These are phyloP conservation scores for Rhopilema esculentum DNA, from an alignment of 30 jellyfish, hydroid and myxozoan species.

Conservation along the genomic window DNA sequence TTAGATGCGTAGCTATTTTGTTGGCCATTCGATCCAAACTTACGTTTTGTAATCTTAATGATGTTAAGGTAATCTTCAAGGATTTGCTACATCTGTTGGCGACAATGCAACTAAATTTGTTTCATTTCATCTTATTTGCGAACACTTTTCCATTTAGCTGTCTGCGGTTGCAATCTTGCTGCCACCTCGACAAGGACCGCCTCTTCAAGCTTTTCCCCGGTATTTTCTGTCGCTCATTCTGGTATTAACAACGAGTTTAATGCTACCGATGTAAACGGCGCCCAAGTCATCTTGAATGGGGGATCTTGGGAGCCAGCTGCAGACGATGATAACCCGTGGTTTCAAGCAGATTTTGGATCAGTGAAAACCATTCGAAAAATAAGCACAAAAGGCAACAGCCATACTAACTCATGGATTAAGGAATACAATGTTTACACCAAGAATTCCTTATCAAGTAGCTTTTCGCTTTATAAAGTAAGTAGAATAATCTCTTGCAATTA, in stretches of 20 bases:
- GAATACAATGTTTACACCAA: slow-evolving; percentile 28
- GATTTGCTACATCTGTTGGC: too few relatives aligned
- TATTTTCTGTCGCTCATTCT: slow-evolving; percentile 42
- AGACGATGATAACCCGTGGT: slow-evolving; percentile 27
- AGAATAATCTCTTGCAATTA: background rate
- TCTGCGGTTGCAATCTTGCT: slow-evolving; percentile 41
- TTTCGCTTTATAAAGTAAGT: background rate
- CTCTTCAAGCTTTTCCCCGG: slow-evolving; percentile 35
- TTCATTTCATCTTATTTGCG: background rate
- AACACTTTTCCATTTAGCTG: slow-evolving; percentile 2
- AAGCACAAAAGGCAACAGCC: slow-evolving; percentile 57
- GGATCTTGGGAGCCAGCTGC: slow-evolving; percentile 65
- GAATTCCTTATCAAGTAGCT: background rate
- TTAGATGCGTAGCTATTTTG: too few relatives aligned
- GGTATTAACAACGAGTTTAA: slow-evolving; percentile 41
- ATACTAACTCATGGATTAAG: slow-evolving; percentile 34
- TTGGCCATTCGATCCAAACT: too few relatives aligned
- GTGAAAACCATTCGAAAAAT: slow-evolving; percentile 32
- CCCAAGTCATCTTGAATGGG: slow-evolving; percentile 27
- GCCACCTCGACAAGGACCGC: slow-evolving; percentile 34
- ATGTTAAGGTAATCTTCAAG: too few relatives aligned
- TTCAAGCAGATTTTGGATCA: slow-evolving; percentile 43
- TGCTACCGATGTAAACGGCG: slow-evolving; percentile 13
- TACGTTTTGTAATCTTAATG: too few relatives aligned
- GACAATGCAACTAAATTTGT: background rate